Evolutionary conservation across 2,797 vertebrate genomes (phyloP).

Genomic region (Fistularia commersonii): DNA sequence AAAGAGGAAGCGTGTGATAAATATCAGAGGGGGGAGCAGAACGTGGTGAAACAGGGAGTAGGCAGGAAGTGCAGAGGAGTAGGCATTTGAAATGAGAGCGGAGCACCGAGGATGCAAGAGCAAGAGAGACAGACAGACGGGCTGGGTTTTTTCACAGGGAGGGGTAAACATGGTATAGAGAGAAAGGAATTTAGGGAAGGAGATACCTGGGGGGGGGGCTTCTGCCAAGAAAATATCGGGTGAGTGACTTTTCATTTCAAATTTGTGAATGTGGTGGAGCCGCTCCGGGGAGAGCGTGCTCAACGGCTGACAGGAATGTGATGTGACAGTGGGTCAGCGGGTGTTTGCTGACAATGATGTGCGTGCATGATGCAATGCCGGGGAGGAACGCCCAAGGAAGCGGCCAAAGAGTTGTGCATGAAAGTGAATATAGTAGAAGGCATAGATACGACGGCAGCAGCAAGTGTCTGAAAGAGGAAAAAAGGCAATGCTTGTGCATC

Average conservation of each 20-base stretch:
- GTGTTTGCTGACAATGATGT: constrained; percentile 64
- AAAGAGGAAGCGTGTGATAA: constrained; percentile 34
- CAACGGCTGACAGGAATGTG: constrained; percentile 43
- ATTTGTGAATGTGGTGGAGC: constrained; percentile 7
- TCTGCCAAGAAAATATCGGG: constrained; percentile 48
- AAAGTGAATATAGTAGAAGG: constrained; percentile 20
- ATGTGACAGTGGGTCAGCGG: constrained; percentile 70
- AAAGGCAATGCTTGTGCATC: background rate
- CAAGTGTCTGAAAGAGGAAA: constrained; percentile 3
- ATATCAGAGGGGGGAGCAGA: constrained; percentile 15
- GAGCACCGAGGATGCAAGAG: constrained; percentile 34
- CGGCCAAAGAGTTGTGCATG: constrained; percentile 2
- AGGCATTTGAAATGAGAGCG: constrained; percentile 33
- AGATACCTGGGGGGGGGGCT: constrained; percentile 22
- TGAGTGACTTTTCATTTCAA: constrained; percentile 52
- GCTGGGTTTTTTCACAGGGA: constrained; percentile 31
- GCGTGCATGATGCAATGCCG: constrained; percentile 55
- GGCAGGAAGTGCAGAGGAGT: constrained; percentile 37
- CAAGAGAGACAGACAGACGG: constrained; percentile 5
- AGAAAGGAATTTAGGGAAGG: constrained; percentile 58
- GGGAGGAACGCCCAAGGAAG: constrained; percentile 58
- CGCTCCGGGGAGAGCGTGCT: constrained; percentile 46
- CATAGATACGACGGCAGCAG: constrained; percentile 4
- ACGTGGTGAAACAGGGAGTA: constrained; percentile 18
- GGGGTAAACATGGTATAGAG: constrained; percentile 49